Percentiles rank a stretch among this genome's conserved stretches.
Evolutionary conservation across 2,113 vertebrate genomes (phyloP).

Genomic region (Falcunculus frontatus): DNA sequence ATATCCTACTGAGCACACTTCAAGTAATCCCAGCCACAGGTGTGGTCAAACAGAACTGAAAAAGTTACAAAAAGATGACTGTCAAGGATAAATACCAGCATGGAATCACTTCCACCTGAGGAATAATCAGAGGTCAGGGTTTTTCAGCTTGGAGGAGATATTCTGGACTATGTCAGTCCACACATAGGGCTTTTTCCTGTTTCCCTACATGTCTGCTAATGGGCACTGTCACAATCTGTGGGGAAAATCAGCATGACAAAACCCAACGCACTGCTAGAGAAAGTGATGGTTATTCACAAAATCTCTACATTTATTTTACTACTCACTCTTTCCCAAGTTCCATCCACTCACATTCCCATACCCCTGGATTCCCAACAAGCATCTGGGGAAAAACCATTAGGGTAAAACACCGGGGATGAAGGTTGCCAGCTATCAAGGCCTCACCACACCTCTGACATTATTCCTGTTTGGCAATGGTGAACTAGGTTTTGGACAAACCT

Average conservation of each 20-base stretch:
- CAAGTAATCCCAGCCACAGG: not conserved
- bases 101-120: not conserved
- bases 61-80: not conserved
- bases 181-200: not conserved
- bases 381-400: not conserved
- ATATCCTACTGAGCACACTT: too few species aligned
- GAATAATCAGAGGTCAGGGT: not conserved
- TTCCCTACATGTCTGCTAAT: not conserved
- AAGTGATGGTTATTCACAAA: not conserved
- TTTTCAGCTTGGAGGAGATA: not conserved
- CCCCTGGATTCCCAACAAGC: not conserved
- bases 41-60: not conserved
- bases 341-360: not conserved
- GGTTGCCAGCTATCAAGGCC: not conserved
- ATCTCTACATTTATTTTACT: not conserved
- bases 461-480: not conserved
- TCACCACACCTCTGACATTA: not conserved
- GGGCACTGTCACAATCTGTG: not conserved
- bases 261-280: not conserved
- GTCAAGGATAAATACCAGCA: not conserved
- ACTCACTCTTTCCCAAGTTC: not conserved
- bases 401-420: fast-evolving
- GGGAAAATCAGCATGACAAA: not conserved
- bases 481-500: not conserved
- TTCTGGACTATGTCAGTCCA: not conserved